Percentiles rank a stretch among this genome's conserved stretches.
phyloP scores from a whole-genome alignment of 2,888 invertebrate species.

The Anthophora plumipes region DNA sequence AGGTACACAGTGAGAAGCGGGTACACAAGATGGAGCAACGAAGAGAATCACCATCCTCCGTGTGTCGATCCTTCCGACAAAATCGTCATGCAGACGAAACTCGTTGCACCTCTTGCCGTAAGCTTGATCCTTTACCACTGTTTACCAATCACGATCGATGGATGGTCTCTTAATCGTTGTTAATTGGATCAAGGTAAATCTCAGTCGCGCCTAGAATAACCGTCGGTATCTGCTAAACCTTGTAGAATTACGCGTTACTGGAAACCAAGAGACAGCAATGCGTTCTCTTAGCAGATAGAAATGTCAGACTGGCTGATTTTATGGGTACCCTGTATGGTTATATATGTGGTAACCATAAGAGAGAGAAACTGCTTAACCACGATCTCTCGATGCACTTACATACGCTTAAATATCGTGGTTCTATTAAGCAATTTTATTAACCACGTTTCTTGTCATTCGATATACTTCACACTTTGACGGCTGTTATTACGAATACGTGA shows the following conservation, averaged over 20 bases:
- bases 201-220: neutral
- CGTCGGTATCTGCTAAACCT: constrained; percentile 15
- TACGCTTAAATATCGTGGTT: neutral
- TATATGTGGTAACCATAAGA: neutral
- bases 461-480: too few species aligned
- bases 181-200: constrained; percentile 57
- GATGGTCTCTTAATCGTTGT: constrained; percentile 44
- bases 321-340: neutral
- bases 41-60: constrained; percentile 32
- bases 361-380: neutral
- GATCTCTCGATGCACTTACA: neutral
- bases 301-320: constrained; percentile 19
- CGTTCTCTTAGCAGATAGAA: constrained; percentile 9
- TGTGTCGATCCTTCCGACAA: constrained; percentile 20
- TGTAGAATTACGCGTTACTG: neutral
- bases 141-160: neutral
- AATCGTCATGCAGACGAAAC: constrained; percentile 32
- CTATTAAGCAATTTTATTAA: neutral
- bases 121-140: neutral
- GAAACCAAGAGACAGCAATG: constrained; percentile 14
- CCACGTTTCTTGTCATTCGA: neutral
- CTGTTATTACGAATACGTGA: too few species aligned
- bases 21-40: constrained; percentile 36
- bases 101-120: constrained; percentile 6
- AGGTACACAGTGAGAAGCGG: constrained; percentile 57